Evolutionary conservation across 2,113 vertebrate species (phyloP).

Genomic region (Bungarus multicinctus): DNA sequence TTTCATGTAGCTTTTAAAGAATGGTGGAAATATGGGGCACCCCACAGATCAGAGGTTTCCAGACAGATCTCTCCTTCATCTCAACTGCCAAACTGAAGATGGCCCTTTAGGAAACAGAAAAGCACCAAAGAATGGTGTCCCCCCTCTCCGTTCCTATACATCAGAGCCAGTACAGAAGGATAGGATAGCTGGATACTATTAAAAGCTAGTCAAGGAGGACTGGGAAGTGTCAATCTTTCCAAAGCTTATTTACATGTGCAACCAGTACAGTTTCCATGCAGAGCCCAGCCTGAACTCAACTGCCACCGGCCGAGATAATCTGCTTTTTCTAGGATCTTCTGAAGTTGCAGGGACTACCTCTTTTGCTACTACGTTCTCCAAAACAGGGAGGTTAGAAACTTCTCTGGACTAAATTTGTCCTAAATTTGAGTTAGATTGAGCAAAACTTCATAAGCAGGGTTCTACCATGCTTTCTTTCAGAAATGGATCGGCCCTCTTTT

Average conservation of each 20-base stretch:
- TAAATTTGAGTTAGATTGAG: neutral
- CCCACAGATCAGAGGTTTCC: neutral
- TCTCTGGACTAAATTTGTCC: neutral
- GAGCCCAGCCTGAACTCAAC: neutral
- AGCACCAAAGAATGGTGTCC: neutral
- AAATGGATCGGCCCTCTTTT: neutral
- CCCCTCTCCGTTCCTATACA: neutral
- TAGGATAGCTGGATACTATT: neutral
- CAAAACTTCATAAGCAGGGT: neutral
- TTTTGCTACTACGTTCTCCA: neutral
- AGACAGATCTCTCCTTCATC: neutral
- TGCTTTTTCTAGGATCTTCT: neutral
- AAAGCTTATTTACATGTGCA: neutral
- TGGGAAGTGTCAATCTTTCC: neutral
- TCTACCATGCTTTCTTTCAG: neutral
- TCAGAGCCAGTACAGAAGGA: neutral
- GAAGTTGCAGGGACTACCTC: neutral
- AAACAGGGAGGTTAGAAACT: neutral
- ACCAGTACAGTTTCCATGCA: neutral
- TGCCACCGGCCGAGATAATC: neutral
- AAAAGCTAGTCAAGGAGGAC: neutral
- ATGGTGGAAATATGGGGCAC: neutral
- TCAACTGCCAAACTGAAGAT: neutral
- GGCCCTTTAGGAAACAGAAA: neutral
- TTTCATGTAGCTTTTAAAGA: neutral